phyloP scores from a whole-genome alignment of 1,140 invertebrate genomes.

The Drosophila punjabiensis region DNA sequence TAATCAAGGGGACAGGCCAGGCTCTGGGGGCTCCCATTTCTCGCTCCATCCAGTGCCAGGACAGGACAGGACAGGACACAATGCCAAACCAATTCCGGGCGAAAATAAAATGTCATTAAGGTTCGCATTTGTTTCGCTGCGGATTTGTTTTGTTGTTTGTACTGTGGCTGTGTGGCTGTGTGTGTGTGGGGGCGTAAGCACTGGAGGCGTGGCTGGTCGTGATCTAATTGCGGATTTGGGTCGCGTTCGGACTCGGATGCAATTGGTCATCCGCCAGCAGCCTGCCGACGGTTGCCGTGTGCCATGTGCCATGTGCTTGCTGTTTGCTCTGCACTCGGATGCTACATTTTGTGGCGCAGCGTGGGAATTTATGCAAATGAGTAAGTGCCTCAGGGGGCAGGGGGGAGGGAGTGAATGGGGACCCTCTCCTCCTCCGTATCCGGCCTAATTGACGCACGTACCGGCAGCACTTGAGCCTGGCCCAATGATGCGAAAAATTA shows the following conservation, averaged over 20 bases:
- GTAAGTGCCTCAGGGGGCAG: too few relatives aligned
- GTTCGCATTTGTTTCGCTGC: conserved; percentile 37
- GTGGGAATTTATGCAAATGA: conserved; percentile 37
- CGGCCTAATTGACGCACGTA: conserved; percentile 68
- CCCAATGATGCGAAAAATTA: conserved; percentile 76
- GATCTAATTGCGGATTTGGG: conserved; percentile 48
- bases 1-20: conserved; percentile 4
- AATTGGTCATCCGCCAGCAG: conserved; percentile 22
- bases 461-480: conserved; percentile 47
- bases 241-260: conserved; percentile 33
- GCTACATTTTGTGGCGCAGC: conserved; percentile 21
- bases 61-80: conserved; percentile 15
- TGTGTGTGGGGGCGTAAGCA: background rate
- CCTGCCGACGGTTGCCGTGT: background rate
- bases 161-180: background rate
- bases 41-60: background rate
- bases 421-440: background rate
- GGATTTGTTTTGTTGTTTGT: conserved; percentile 14
- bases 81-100: conserved; percentile 26
- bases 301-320: background rate
- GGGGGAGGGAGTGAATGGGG: too few relatives aligned
- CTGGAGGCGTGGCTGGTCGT: conserved; percentile 11
- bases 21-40: background rate
- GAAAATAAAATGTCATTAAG: conserved; percentile 45
- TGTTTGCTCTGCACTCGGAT: conserved; percentile 33